A percentile compares a stretch with the other conserved stretches of the same genome.
These are phyloP conservation scores for Tragelaphus buxtoni DNA, from an alignment of 2,113 vertebrate species.

Conservation along the genomic window DNA sequence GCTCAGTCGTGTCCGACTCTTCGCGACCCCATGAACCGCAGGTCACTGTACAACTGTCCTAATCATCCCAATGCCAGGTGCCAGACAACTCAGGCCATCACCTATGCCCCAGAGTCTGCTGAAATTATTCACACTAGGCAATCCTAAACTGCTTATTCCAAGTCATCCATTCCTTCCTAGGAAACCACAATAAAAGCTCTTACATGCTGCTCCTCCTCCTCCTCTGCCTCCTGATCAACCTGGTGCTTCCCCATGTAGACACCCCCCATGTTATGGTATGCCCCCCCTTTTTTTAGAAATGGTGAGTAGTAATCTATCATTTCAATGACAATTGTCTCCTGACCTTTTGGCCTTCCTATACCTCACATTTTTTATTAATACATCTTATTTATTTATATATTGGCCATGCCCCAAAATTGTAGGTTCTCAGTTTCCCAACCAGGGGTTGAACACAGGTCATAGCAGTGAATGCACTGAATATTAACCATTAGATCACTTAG, in stretches of 20 bases:
- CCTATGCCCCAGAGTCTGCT: not conserved
- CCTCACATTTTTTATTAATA: not conserved
- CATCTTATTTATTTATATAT: not conserved
- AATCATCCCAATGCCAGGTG: not conserved
- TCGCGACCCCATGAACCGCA: no score
- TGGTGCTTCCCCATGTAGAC: not conserved
- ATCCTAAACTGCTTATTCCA: not conserved
- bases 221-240: not conserved
- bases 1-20: no score
- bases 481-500: not conserved
- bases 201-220: not conserved
- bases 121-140: not conserved
- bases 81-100: not conserved
- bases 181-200: not conserved
- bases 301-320: not conserved
- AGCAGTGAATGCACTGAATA: not conserved
- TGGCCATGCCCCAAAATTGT: not conserved
- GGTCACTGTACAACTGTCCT: not conserved
- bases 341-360: not conserved
- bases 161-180: not conserved
- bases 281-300: not conserved
- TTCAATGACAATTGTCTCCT: not conserved
- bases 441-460: not conserved
- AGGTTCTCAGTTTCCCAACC: not conserved
- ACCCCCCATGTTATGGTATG: not conserved